Conservation (phyloP, 2,797 vertebrate species). For the Danionella dracula region DNA sequence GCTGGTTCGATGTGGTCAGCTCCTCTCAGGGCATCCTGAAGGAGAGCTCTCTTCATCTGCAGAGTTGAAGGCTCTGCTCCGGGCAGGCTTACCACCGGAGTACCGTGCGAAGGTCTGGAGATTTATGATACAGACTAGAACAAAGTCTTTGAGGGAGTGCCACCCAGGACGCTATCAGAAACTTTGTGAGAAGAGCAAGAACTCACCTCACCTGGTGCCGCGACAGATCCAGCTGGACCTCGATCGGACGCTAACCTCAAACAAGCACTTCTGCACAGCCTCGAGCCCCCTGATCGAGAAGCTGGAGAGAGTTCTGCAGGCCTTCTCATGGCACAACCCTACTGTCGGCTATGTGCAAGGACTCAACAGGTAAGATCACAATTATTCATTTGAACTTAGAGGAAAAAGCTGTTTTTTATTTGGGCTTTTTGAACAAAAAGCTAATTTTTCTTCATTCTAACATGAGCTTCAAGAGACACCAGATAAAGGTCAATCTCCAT, state of each 20-base stretch:
- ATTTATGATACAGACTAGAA: constrained; percentile 71
- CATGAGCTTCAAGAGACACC: too few species aligned
- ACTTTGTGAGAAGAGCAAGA: constrained; percentile 71
- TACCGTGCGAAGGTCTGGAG: constrained; percentile 80
- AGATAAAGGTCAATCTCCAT: too few species aligned
- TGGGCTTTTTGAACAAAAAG: too few species aligned
- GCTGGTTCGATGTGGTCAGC: constrained; percentile 75
- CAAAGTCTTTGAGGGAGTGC: constrained; percentile 53
- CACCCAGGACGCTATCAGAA: constrained; percentile 71
- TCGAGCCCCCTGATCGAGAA: constrained; percentile 77
- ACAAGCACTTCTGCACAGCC: constrained; percentile 82
- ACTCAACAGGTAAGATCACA: constrained; percentile 30
- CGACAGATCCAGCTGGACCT: constrained; percentile 95
- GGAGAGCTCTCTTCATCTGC: constrained; percentile 63
- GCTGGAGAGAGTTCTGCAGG: constrained; percentile 82
- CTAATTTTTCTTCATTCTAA: too few species aligned
- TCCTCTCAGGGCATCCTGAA: constrained; percentile 64
- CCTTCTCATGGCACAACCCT: constrained; percentile 92
- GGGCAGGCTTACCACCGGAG: constrained; percentile 76
- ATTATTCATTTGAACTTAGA: not conserved
- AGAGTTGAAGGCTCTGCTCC: constrained; percentile 78
- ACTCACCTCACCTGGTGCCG: constrained; percentile 71
- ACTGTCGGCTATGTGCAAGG: constrained; percentile 40
- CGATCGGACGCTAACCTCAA: constrained; percentile 86
- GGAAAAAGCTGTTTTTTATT: not conserved